These are phyloP conservation scores for Seriola aureovittata DNA, from an alignment of 2,113 vertebrate genomes.

Conservation along the genomic window DNA sequence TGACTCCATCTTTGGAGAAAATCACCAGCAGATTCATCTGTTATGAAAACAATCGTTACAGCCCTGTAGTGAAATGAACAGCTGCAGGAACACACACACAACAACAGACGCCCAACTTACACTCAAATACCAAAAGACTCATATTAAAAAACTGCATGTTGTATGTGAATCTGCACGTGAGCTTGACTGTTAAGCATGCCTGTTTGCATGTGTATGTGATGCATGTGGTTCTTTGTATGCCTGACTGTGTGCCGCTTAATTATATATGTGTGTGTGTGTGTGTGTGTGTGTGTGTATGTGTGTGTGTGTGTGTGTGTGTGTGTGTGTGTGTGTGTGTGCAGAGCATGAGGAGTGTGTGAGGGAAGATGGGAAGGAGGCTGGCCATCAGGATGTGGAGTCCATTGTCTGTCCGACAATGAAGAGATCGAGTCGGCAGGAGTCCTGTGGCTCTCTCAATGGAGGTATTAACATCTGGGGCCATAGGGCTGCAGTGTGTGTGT, in stretches of 20 bases:
- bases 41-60: neutral
- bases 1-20: neutral
- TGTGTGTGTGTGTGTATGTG: constrained; percentile 18
- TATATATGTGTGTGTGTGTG: constrained; percentile 18
- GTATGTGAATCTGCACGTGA: neutral
- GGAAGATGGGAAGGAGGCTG: constrained; percentile 69
- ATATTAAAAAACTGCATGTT: neutral
- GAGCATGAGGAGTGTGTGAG: constrained; percentile 33
- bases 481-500: constrained; percentile 52
- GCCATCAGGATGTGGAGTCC: constrained; percentile 77
- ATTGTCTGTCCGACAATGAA: constrained; percentile 84
- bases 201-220: neutral
- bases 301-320: constrained; percentile 8
- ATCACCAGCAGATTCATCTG: neutral
- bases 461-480: constrained; percentile 84
- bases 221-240: constrained; percentile 38
- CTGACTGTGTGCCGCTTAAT: constrained; percentile 23
- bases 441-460: constrained; percentile 80
- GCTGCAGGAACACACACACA: neutral
- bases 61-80: neutral
- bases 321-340: constrained; percentile 18
- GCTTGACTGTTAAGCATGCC: neutral
- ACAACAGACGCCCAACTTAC: neutral
- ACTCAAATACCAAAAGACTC: neutral
- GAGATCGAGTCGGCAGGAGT: constrained; percentile 82